These are phyloP conservation scores for Armadillidium nasatum DNA, from an alignment of 1,140 invertebrate genomes.

Conservation along the genomic window DNA sequence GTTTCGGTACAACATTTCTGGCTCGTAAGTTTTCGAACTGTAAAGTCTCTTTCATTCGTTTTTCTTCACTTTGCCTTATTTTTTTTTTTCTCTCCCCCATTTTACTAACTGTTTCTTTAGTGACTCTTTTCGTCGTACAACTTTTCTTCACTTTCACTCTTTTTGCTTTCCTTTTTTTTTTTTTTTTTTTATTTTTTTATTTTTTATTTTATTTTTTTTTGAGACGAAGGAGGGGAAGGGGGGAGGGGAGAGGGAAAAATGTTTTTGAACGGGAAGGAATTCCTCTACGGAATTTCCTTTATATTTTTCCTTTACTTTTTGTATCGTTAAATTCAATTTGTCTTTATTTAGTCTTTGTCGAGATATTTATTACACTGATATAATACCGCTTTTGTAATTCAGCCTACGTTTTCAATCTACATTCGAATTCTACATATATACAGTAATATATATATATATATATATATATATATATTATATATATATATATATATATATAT, in stretches of 20 bases:
- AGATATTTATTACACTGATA: slow-evolving; percentile 8
- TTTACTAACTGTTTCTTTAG: background rate
- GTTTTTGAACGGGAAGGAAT: too few species aligned
- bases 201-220: too few species aligned
- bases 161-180: too few species aligned
- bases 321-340: slow-evolving; percentile 1
- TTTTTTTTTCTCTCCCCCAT: background rate
- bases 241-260: too few species aligned
- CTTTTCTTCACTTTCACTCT: background rate
- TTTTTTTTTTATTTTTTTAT: too few species aligned
- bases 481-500: slow-evolving; percentile 6
- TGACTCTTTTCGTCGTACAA: background rate
- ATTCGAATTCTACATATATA: background rate
- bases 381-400: background rate
- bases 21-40: background rate
- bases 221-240: too few species aligned
- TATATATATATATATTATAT: background rate
- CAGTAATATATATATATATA: too few species aligned
- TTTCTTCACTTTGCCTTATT: background rate
- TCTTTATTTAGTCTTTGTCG: background rate
- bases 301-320: background rate
- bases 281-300: background rate
- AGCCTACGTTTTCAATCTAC: background rate
- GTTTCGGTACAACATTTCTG: background rate
- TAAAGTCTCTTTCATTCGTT: background rate